Evolutionary conservation across 2,113 vertebrate species (phyloP).

Genomic region (Vidua macroura): DNA sequence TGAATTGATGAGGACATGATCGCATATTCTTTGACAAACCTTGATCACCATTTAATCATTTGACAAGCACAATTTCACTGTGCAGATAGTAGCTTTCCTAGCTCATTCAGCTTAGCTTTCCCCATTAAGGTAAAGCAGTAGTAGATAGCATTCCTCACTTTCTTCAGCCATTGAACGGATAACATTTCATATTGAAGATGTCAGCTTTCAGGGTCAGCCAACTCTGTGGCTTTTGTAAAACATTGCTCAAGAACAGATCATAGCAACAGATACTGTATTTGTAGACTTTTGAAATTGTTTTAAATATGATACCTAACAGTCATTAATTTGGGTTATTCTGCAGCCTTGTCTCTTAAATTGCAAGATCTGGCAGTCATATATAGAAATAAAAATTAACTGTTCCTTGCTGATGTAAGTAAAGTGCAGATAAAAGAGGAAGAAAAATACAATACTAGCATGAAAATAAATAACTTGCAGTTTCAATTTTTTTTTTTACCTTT

Average conservation of each 20-base stretch:
- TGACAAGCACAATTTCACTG: neutral
- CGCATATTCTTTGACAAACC: neutral
- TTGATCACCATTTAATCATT: neutral
- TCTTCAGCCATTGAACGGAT: neutral
- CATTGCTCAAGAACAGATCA: neutral
- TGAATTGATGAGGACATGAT: neutral
- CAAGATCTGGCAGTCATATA: neutral
- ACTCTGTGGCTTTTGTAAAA: neutral
- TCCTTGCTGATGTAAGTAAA: neutral
- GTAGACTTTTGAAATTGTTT: neutral
- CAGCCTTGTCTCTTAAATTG: neutral
- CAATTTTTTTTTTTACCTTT: neutral
- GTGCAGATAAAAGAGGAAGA: neutral
- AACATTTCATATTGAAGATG: neutral
- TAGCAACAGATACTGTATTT: neutral
- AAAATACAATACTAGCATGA: neutral
- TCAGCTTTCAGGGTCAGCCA: neutral
- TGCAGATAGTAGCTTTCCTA: neutral
- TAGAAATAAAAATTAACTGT: neutral
- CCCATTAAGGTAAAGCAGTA: neutral
- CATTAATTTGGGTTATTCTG: neutral
- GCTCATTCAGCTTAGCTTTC: neutral
- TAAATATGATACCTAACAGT: neutral
- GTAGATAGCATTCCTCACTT: neutral
- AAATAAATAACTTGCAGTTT: neutral